phyloP scores from a whole-genome alignment of 2,888 invertebrate species.

The Peribatodes rhomboidaria region DNA sequence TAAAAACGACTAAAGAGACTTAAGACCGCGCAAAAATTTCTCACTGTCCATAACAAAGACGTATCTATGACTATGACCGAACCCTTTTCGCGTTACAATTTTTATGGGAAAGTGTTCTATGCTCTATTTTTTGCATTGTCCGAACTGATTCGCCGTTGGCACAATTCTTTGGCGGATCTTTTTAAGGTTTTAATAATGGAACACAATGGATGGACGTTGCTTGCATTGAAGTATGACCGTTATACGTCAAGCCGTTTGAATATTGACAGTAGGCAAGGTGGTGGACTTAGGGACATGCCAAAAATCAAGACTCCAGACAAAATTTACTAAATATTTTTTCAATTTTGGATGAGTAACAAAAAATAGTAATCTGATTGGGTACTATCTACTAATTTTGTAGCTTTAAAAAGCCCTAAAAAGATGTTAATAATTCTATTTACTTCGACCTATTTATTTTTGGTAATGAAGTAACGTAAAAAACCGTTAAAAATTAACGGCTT shows the following conservation, averaged over 20 bases:
- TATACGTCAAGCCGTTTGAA: conserved; percentile 62
- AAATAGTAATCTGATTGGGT: no score
- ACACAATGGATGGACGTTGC: conserved; percentile 68
- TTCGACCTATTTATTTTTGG: not conserved
- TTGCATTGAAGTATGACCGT: conserved; percentile 69
- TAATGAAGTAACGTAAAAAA: not conserved
- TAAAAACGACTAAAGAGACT: conserved; percentile 35
- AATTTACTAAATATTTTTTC: not conserved
- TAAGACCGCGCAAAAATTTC: conserved; percentile 72
- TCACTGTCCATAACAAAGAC: conserved; percentile 79
- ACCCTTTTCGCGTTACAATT: conserved; percentile 78
- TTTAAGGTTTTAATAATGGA: conserved; percentile 75
- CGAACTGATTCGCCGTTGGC: conserved; percentile 76
- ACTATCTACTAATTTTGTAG: no score
- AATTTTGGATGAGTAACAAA: not conserved
- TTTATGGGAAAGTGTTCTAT: conserved; percentile 83
- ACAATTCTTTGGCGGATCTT: conserved; percentile 65
- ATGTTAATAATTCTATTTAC: not conserved
- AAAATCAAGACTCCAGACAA: not conserved
- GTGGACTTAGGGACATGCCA: not conserved
- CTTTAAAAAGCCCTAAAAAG: no score
- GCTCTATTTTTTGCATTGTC: conserved; percentile 86
- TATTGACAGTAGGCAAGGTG: conserved; percentile 34
- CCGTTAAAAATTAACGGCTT: conserved; percentile 7
- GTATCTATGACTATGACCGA: conserved; percentile 65